Percentiles rank a stretch among this genome's conserved stretches.
These are phyloP conservation scores for Ranitomeya variabilis DNA, from an alignment of 2,113 vertebrate genomes.

Conservation along the genomic window DNA sequence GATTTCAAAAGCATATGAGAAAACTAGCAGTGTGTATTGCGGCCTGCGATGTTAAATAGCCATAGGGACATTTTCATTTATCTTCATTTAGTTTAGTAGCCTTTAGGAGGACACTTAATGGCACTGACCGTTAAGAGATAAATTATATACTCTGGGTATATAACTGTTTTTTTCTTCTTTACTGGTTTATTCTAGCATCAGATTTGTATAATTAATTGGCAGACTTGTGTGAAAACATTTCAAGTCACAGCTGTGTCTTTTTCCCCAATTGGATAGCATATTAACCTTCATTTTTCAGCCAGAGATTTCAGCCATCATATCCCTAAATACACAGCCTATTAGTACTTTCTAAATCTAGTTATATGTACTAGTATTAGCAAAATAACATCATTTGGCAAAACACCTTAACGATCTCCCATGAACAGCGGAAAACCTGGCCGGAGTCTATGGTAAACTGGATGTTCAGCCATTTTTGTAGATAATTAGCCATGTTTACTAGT, in stretches of 20 bases:
- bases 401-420: conserved; percentile 1
- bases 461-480: conserved; percentile 48
- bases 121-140: not conserved
- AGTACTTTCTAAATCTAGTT: not conserved
- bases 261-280: conserved; percentile 23
- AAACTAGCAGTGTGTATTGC: conserved; percentile 1
- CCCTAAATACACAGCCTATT: conserved; percentile 23
- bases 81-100: conserved; percentile 32
- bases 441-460: conserved; percentile 19
- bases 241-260: conserved; percentile 22
- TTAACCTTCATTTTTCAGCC: conserved; percentile 23
- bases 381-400: conserved; percentile 30
- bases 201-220: conserved; percentile 25
- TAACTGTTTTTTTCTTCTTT: not conserved
- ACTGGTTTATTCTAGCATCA: not conserved
- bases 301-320: not conserved
- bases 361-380: conserved; percentile 23
- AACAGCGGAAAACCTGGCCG: conserved; percentile 12
- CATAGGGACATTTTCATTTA: not conserved
- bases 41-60: not conserved
- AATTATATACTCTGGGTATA: not conserved
- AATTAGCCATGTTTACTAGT: conserved; percentile 48
- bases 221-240: conserved; percentile 27
- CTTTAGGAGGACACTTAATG: not conserved
- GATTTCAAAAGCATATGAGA: not conserved